Evolutionary conservation across 2,797 vertebrate genomes (phyloP).

Genomic region (Rhodeus uyekii): DNA sequence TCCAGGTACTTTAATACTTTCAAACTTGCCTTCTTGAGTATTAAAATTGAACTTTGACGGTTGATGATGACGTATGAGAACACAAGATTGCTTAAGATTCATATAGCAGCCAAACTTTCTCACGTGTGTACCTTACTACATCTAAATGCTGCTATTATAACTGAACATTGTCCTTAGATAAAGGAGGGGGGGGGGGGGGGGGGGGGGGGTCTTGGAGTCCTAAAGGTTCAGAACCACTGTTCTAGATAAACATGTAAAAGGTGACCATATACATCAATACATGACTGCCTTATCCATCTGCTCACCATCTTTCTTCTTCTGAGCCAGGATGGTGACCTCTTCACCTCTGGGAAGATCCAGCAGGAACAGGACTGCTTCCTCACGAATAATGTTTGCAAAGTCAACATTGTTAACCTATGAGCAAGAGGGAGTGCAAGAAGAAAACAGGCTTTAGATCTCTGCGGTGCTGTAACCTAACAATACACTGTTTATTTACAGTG

Average conservation of each 20-base stretch:
- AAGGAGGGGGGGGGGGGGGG: too few relatives aligned
- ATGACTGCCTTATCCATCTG: not conserved
- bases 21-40: too few relatives aligned
- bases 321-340: constrained; percentile 87
- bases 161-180: too few relatives aligned
- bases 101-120: too few relatives aligned
- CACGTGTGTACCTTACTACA: too few relatives aligned
- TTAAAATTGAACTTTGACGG: too few relatives aligned
- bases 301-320: constrained; percentile 88
- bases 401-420: constrained; percentile 86
- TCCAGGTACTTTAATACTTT: too few relatives aligned
- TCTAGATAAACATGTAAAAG: not conserved
- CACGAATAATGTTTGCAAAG: constrained; percentile 89
- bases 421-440: constrained; percentile 12
- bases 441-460: constrained; percentile 46
- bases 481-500: constrained; percentile 48
- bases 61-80: too few relatives aligned
- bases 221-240: not conserved
- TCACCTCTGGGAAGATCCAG: constrained; percentile 89
- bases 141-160: too few relatives aligned
- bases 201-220: not conserved
- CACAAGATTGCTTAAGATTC: too few relatives aligned
- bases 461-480: constrained; percentile 46
- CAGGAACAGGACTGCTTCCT: constrained; percentile 87
- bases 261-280: not conserved